A percentile compares a stretch with the other conserved stretches of the same genome.
These are phyloP conservation scores for Taenioides sp. DNA, from an alignment of 2,797 vertebrate species.

Conservation along the genomic window DNA sequence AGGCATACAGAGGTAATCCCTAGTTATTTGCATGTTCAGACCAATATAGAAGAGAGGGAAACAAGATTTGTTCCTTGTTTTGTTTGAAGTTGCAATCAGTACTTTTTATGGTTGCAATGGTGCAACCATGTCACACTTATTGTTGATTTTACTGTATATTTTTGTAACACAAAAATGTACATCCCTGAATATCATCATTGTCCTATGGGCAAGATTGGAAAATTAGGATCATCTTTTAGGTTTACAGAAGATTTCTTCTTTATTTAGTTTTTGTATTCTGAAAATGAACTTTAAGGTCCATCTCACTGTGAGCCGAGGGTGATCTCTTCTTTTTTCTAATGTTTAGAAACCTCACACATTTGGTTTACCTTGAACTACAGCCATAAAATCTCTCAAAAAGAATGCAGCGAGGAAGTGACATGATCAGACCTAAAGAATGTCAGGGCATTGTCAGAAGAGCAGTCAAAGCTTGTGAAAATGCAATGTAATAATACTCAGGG, in stretches of 20 bases:
- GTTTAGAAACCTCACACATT: neutral
- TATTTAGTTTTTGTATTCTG: no score
- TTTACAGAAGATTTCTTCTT: no score
- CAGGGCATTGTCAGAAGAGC: neutral
- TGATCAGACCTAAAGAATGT: neutral
- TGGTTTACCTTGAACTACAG: neutral
- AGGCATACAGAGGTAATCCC: slow-evolving; percentile 15
- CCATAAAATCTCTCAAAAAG: neutral
- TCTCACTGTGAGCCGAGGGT: no score
- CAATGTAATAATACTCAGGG: slow-evolving; percentile 35
- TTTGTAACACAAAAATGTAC: neutral
- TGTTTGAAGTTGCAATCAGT: slow-evolving; percentile 1
- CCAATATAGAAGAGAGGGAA: slow-evolving; percentile 9
- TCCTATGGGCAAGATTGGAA: no score
- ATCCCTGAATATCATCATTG: neutral
- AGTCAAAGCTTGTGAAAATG: slow-evolving; percentile 5
- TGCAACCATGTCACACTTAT: neutral
- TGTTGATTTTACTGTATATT: neutral
- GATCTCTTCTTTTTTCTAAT: no score
- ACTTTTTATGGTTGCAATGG: neutral
- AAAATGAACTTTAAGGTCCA: no score
- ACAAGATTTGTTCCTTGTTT: slow-evolving; percentile 10
- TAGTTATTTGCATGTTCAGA: slow-evolving; percentile 9
- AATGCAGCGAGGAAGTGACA: neutral
- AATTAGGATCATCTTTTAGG: no score